Percentiles rank a stretch among this genome's conserved stretches.
phyloP scores from a whole-genome alignment of 2,888 invertebrate species.

The Actias luna region DNA sequence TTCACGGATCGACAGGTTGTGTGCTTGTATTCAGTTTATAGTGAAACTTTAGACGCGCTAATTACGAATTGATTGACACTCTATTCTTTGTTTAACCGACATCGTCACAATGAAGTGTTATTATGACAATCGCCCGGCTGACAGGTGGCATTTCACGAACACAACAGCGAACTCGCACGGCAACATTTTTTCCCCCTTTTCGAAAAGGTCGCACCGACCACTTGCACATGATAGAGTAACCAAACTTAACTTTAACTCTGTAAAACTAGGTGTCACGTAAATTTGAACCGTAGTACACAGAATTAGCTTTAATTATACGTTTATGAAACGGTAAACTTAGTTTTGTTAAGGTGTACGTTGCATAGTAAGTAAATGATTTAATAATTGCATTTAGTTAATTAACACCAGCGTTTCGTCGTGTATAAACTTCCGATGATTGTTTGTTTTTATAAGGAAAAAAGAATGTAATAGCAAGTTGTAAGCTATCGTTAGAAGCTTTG shows the following conservation, averaged over 20 bases:
- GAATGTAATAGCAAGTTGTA: conserved; percentile 9
- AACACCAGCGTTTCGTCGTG: conserved; percentile 52
- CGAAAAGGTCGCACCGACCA: conserved; percentile 57
- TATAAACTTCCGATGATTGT: conserved; percentile 50
- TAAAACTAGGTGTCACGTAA: not conserved
- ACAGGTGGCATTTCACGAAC: conserved; percentile 69
- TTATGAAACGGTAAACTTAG: conserved; percentile 1
- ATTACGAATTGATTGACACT: conserved; percentile 28
- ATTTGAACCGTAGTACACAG: not conserved
- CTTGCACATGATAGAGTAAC: conserved; percentile 35
- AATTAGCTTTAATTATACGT: not conserved
- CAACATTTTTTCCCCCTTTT: conserved; percentile 51
- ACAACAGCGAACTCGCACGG: conserved; percentile 35
- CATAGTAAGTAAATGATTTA: conserved; percentile 43
- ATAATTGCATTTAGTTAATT: conserved; percentile 66
- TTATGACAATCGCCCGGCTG: conserved; percentile 40
- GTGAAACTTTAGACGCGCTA: conserved; percentile 22
- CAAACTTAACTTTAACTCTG: conserved; percentile 17
- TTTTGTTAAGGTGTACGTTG: conserved; percentile 34
- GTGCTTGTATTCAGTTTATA: conserved; percentile 3
- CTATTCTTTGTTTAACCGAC: conserved; percentile 38
- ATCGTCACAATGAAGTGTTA: conserved; percentile 40
- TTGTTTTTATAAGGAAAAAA: conserved; percentile 28
- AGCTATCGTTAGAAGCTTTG: conserved; percentile 13
- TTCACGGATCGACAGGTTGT: not conserved